Evolutionary conservation across 2,797 vertebrate species (phyloP).

Genomic region (Myiothlypis coronata): DNA sequence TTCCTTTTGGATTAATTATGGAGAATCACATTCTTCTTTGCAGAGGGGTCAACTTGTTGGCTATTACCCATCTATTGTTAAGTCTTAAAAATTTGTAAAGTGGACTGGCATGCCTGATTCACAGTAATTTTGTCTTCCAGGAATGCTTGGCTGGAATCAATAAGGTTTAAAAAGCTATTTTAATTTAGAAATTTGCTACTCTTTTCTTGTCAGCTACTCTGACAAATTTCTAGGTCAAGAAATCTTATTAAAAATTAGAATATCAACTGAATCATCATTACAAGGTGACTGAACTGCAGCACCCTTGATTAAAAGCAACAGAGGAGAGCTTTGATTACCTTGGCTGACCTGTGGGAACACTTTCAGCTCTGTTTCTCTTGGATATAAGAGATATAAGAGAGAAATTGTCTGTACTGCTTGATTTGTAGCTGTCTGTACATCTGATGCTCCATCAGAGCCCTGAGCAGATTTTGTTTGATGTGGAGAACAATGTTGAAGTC

Average conservation of each 20-base stretch:
- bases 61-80: not conserved
- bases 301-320: constrained; percentile 50
- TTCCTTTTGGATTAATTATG: not conserved
- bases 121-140: not conserved
- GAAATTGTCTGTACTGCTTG: constrained; percentile 67
- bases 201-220: not conserved
- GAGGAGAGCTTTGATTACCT: constrained; percentile 74
- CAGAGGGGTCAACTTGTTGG: not conserved
- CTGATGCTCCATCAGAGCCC: constrained; percentile 61
- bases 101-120: not conserved
- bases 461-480: constrained; percentile 72
- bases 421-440: constrained; percentile 60
- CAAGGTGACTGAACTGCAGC: constrained; percentile 23
- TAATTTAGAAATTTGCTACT: not conserved
- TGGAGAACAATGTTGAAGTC: constrained; percentile 54
- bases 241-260: constrained; percentile 30
- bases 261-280: constrained; percentile 32
- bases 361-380: constrained; percentile 69
- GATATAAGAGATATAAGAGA: constrained; percentile 38
- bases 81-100: not conserved
- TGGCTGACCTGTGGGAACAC: constrained; percentile 64
- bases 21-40: not conserved
- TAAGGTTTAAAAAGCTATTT: not conserved
- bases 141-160: not conserved
- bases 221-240: not conserved